Conservation (phyloP, 2,888 invertebrate species). For the Timandra comae region DNA sequence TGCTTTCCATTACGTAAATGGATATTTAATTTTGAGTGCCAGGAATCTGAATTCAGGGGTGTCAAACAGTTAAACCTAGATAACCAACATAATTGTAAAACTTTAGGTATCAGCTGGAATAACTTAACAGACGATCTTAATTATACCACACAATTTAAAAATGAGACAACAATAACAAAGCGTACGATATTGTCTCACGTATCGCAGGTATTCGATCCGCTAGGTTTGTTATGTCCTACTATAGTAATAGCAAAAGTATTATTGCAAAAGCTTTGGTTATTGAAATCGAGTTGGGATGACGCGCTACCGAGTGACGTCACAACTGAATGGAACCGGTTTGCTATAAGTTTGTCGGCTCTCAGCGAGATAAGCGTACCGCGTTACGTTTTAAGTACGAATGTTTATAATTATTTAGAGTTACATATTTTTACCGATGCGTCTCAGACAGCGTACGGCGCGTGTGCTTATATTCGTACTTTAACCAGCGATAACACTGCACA, state of each 20-base stretch:
- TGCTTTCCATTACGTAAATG: slow-evolving; percentile 21
- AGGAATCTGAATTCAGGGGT: neutral
- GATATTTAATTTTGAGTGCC: slow-evolving; percentile 20
- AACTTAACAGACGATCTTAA: slow-evolving; percentile 15
- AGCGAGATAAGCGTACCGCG: slow-evolving; percentile 20
- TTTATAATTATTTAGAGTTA: slow-evolving; percentile 11
- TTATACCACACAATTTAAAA: slow-evolving; percentile 16
- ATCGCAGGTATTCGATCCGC: slow-evolving; percentile 21
- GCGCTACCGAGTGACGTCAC: slow-evolving; percentile 14
- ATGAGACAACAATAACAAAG: slow-evolving; percentile 22
- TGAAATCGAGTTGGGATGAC: slow-evolving; percentile 22
- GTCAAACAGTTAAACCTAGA: slow-evolving; percentile 7
- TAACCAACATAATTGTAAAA: slow-evolving; percentile 14
- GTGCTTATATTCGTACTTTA: slow-evolving; percentile 18
- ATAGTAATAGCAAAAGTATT: slow-evolving; percentile 23
- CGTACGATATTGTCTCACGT: slow-evolving; percentile 16
- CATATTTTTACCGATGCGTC: slow-evolving; percentile 26
- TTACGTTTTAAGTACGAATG: slow-evolving; percentile 8
- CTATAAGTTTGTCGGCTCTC: slow-evolving; percentile 5
- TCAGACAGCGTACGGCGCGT: slow-evolving; percentile 22
- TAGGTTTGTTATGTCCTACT: slow-evolving; percentile 20
- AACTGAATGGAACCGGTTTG: slow-evolving; percentile 1
- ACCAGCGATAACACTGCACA: slow-evolving; percentile 3
- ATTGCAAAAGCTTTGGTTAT: slow-evolving; percentile 22
- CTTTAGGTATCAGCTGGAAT: slow-evolving; percentile 24